Evolutionary conservation across 2,113 vertebrate species (phyloP), one percentile per base, ranked within the genome.

Genomic region (Scomber scombrus): DNA sequence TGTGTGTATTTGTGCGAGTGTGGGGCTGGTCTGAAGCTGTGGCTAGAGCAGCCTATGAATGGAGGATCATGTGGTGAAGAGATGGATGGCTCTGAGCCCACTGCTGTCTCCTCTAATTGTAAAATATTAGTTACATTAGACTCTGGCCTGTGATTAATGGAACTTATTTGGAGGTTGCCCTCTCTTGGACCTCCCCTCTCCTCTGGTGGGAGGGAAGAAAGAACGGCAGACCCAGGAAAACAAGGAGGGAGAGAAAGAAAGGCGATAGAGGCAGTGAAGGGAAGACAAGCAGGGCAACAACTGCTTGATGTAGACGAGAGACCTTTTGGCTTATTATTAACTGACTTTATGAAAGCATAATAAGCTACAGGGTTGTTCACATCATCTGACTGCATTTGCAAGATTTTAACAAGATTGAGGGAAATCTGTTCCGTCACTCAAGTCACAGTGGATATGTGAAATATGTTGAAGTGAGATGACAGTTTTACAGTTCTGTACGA

Each of bases 91-190:
- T 96, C 93, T 88, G 95, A 96, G 96, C 96, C 95, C 95, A 95
- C 95, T 96, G 96, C 97, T 98, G 97, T 98, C 97, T 97, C 94
- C 97, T 97, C 96, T 98, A 98, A 98, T 98, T 98, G 97, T 98
- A 98, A 98, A 98, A 98, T 98, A 98, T 98, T 98, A 98, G 97
- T 97, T 98, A 97, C 97, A 98, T 98, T 98, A 98, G 96, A 97
- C 96, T 96, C 95, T 96, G 96, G 96, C 95, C 96, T 97, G 97
- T 98, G 97, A 98, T 97, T 98, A 98, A 98, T 98, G 97, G 97
- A 97, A 97, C 97, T 98, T 98, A 97, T 98, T 98, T 98, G 96
- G 96, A 97, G 95, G 95, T 96, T 96, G 96, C 97, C 96, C 97
- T 97, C 95, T 96, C 94, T 90, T 81, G 90, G 93, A 93, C 96